Evolutionary conservation across 2,797 vertebrate genomes (phyloP), one percentile per base, ranked within the genome.

Genomic region (Aselliscus stoliczkanus): DNA sequence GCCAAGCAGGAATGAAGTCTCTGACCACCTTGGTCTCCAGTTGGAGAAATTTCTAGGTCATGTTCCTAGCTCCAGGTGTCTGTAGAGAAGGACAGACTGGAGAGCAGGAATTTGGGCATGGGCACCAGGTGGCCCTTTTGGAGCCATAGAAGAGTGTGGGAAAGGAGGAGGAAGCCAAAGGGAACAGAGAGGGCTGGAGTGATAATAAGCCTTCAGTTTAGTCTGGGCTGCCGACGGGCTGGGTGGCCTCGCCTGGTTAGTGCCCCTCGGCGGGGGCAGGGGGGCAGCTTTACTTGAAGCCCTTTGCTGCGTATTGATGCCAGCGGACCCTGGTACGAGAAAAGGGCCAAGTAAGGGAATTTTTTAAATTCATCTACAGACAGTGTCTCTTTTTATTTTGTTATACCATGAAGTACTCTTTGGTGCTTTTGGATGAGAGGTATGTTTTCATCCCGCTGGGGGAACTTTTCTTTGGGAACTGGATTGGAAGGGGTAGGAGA

Each of bases 171-270:
- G 97, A 97, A 97, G 90, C 96, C 96, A 67, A 62, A 92, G 76
- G 90, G 95, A 95, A 90, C 95, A 92, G 94, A 47, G 42, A 91
- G 52, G 76, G 37, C 92, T 17, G 47, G 56, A 13, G 21, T 88
- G 97, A 97, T 91, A 96, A 97, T 96, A 25, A 80, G 73, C 90
- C 87, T 52, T 97, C 97, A 97, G 96, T 97, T 96, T 67, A 88
- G 82, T 2, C 73, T 6, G 79, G 88, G 67, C 52, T 89, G 77
- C 56, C 1, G 23, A n/a, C 50, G n/a, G 0, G 0, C 95, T 97
- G 96, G 96, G 97, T 97, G 97, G 97, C 94, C 97, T 79, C 27
- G 4, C 50, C 81, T 56, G 90, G 67, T 73, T 75, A 21, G 39
- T 9, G 62, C 89, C 25, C 65, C 86, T 92, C 89, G 44, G 91